Evolutionary conservation across 2,113 vertebrate species (phyloP).

Genomic region (Etheostoma cragini): DNA sequence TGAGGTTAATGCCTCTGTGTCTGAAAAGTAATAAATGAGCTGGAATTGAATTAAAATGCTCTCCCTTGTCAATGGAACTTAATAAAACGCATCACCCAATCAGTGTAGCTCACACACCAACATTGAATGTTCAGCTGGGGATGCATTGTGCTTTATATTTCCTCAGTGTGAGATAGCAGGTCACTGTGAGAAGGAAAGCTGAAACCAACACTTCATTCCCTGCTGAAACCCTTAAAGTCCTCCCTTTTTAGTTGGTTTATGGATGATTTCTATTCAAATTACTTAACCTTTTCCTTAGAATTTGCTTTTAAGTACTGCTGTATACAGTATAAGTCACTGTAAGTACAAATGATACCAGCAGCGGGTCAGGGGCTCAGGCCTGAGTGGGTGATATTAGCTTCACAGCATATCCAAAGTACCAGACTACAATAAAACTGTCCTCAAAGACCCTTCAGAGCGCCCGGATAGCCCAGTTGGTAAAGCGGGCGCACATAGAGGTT

Average conservation of each 20-base stretch:
- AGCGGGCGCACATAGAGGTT: no score
- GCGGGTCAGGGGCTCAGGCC: slow-evolving; percentile 10
- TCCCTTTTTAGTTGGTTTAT: slow-evolving; percentile 33
- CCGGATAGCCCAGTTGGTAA: no score
- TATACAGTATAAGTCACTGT: slow-evolving; percentile 14
- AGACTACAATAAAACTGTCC: background rate
- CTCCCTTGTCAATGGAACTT: slow-evolving; percentile 66
- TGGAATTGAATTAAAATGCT: slow-evolving; percentile 62
- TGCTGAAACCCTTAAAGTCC: slow-evolving; percentile 15
- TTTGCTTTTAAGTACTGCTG: slow-evolving; percentile 34
- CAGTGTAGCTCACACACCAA: slow-evolving; percentile 47
- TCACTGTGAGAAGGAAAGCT: slow-evolving; percentile 51
- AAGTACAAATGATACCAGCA: slow-evolving; percentile 21
- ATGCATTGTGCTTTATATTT: slow-evolving; percentile 65
- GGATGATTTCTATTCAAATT: slow-evolving; percentile 63
- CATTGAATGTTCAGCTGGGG: slow-evolving; percentile 55
- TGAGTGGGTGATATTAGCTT: slow-evolving; percentile 16
- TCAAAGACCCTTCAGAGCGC: slow-evolving; percentile 10
- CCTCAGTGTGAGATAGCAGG: slow-evolving; percentile 63
- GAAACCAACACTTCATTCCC: slow-evolving; percentile 55
- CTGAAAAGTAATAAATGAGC: slow-evolving; percentile 43
- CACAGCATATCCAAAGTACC: slow-evolving; percentile 9
- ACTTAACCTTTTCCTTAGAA: slow-evolving; percentile 23
- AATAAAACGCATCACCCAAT: slow-evolving; percentile 64
- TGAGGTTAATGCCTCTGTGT: slow-evolving; percentile 6